Percentiles rank a stretch among this genome's conserved stretches.
These are phyloP conservation scores for Oostethus manadensis DNA, from an alignment of 2,113 vertebrate genomes.

Conservation along the genomic window DNA sequence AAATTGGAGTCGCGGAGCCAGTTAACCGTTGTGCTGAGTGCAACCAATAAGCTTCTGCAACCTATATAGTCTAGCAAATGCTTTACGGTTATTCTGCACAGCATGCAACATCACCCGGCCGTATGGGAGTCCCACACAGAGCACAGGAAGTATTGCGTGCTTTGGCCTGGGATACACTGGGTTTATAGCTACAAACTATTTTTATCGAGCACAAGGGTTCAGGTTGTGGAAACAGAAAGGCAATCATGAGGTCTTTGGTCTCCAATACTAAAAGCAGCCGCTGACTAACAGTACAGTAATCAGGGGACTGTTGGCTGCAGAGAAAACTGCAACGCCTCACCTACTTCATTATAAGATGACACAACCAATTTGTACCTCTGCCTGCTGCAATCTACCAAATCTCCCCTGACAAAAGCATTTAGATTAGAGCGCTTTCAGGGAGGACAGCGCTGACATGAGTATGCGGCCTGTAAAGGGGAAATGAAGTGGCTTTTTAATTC, in stretches of 20 bases:
- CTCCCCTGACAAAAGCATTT: conserved; percentile 80
- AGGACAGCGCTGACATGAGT: conserved; percentile 64
- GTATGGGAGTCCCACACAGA: conserved; percentile 3
- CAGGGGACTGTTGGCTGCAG: conserved; percentile 69
- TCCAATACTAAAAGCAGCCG: conserved; percentile 43
- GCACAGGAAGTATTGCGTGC: not conserved
- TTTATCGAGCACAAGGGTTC: conserved; percentile 22
- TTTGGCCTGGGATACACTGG: conserved; percentile 12
- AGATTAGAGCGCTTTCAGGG: conserved; percentile 74
- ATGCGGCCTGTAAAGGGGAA: conserved; percentile 66
- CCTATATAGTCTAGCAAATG: conserved; percentile 22
- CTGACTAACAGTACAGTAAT: conserved; percentile 69
- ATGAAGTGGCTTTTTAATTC: conserved; percentile 76
- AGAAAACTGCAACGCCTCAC: conserved; percentile 72
- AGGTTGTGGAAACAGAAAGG: conserved; percentile 38
- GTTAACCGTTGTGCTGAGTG: conserved; percentile 48
- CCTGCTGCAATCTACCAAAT: conserved; percentile 75
- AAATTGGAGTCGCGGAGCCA: conserved; percentile 57
- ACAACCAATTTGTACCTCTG: conserved; percentile 78
- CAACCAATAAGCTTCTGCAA: conserved; percentile 41
- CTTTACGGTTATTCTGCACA: conserved; percentile 23
- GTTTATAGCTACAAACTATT: conserved; percentile 30
- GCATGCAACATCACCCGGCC: conserved; percentile 5
- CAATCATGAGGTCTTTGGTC: conserved; percentile 40
- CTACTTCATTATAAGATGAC: conserved; percentile 79